These are phyloP conservation scores for Colostygia pectinataria DNA, from an alignment of 2,888 invertebrate species.

Conservation along the genomic window DNA sequence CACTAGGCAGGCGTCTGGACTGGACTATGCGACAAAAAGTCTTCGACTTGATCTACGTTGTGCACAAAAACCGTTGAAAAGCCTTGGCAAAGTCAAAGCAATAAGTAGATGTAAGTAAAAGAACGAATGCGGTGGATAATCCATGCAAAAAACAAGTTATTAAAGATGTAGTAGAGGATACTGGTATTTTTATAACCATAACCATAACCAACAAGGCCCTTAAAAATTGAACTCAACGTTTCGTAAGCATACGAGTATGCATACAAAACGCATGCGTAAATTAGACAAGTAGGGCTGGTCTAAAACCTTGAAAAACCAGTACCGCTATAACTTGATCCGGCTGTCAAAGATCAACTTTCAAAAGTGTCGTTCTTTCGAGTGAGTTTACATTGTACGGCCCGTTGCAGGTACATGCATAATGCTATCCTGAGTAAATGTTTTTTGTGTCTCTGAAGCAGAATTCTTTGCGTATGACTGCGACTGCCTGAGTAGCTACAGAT, in stretches of 20 bases:
- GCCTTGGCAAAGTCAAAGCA: too few species aligned
- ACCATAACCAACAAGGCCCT: conserved; percentile 14
- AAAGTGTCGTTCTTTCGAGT: conserved; percentile 19
- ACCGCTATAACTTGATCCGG: conserved; percentile 18
- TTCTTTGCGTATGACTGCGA: conserved; percentile 40
- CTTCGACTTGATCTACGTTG: too few species aligned
- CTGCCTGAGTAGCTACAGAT: conserved; percentile 35
- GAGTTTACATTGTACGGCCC: conserved; percentile 25
- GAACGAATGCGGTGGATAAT: not conserved
- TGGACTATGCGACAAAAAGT: too few species aligned
- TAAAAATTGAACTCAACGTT: conserved; percentile 16
- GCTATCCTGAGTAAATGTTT: conserved; percentile 32
- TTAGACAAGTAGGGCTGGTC: conserved; percentile 16
- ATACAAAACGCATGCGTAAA: conserved; percentile 21
- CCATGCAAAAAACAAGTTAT: conserved; percentile 1
- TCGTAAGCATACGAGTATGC: conserved; percentile 15
- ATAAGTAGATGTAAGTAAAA: too few species aligned
- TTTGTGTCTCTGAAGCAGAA: conserved; percentile 36
- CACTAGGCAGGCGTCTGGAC: too few species aligned
- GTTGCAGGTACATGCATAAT: conserved; percentile 17
- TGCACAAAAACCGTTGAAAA: too few species aligned
- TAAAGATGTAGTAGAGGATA: not conserved
- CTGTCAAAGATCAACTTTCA: conserved; percentile 31
- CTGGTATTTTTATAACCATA: too few species aligned
- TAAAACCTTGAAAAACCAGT: conserved; percentile 27